Evolutionary conservation across 2,888 invertebrate genomes (phyloP).

Genomic region (Latrodectus elegans): DNA sequence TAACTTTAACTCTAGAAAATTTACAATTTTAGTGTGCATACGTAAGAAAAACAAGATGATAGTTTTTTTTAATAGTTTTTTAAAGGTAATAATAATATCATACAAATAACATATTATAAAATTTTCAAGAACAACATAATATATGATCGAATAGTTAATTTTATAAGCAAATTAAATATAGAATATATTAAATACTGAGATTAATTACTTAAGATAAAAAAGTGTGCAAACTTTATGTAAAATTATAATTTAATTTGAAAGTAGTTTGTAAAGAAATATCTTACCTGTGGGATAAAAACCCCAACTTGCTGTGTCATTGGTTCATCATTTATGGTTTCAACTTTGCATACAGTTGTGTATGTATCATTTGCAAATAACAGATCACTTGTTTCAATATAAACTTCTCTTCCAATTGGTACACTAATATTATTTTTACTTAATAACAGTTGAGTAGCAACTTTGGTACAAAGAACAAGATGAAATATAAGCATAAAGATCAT

Average conservation of each 20-base stretch:
- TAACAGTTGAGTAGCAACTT: slow-evolving; percentile 29
- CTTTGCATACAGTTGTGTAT: slow-evolving; percentile 73
- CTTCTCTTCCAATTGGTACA: slow-evolving; percentile 64
- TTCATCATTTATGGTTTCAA: slow-evolving; percentile 74
- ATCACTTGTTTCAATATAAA: slow-evolving; percentile 45
- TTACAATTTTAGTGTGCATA: too few relatives aligned
- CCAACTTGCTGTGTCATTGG: slow-evolving; percentile 75
- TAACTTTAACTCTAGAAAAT: too few relatives aligned
- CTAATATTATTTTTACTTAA: slow-evolving; percentile 41
- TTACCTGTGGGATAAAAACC: slow-evolving; percentile 74
- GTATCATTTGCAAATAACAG: slow-evolving; percentile 45
- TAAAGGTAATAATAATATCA: too few relatives aligned
- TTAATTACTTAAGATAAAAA: neutral
- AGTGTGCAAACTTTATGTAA: neutral
- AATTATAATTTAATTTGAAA: neutral
- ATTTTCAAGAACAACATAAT: neutral
- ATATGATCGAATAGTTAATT: neutral
- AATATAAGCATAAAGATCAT: slow-evolving; percentile 35
- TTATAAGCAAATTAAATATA: neutral
- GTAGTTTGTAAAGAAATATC: neutral
- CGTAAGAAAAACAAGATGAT: too few relatives aligned
- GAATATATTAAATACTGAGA: slow-evolving; percentile 57
- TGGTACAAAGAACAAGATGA: slow-evolving; percentile 15
- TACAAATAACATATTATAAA: neutral
- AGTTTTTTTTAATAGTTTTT: too few relatives aligned